Conservation (phyloP, 2,888 invertebrate species). For the Megamerina dolium region DNA sequence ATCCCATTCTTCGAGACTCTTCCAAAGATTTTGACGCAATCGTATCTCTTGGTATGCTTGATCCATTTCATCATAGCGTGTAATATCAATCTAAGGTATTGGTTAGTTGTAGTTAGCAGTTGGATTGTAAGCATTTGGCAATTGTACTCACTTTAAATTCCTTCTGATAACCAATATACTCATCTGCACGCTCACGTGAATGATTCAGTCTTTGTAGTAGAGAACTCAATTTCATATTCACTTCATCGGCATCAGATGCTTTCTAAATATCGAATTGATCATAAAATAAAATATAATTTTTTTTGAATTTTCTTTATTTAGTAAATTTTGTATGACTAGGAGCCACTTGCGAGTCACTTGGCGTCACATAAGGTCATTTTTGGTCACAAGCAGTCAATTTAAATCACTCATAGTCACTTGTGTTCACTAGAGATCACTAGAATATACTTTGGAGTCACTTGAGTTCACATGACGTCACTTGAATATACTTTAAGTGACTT, state of each 20-base stretch:
- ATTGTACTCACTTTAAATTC: conserved; percentile 63
- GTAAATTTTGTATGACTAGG: too few relatives aligned
- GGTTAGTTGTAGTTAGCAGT: not conserved
- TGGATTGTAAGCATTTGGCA: not conserved
- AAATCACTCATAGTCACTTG: too few relatives aligned
- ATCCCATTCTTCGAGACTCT: conserved; percentile 70
- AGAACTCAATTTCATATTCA: conserved; percentile 58
- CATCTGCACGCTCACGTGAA: conserved; percentile 63
- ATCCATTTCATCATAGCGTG: conserved; percentile 74
- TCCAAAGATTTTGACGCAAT: conserved; percentile 74
- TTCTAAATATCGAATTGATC: too few relatives aligned
- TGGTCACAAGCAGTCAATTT: too few relatives aligned
- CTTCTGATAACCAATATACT: conserved; percentile 76
- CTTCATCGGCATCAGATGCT: conserved; percentile 58
- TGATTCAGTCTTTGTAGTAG: conserved; percentile 59
- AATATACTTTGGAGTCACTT: too few relatives aligned
- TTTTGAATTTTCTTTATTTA: too few relatives aligned
- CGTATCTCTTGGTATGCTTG: conserved; percentile 74
- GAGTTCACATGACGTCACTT: too few relatives aligned
- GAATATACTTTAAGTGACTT: too few relatives aligned
- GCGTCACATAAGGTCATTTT: too few relatives aligned
- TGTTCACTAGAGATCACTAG: too few relatives aligned
- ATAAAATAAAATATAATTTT: too few relatives aligned
- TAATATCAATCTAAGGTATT: conserved; percentile 64
- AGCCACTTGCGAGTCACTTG: too few relatives aligned